phyloP scores from a whole-genome alignment of 2,797 vertebrate genomes.

The Rhinogobio ventralis region DNA sequence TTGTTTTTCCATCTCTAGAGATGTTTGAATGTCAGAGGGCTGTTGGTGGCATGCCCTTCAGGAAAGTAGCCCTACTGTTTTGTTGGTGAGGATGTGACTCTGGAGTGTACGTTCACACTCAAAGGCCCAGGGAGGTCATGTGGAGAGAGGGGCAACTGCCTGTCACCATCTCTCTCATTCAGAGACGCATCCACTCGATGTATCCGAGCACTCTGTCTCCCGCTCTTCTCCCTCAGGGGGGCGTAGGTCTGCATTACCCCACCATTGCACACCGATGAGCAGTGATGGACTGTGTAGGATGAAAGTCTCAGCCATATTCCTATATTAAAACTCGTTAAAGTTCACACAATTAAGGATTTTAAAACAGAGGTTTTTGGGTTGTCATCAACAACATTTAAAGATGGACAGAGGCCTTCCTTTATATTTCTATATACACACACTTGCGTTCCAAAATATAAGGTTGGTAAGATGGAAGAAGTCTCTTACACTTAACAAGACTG shows the following conservation, averaged over 20 bases:
- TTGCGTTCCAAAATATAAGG: neutral
- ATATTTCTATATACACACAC: neutral
- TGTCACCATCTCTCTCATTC: conserved; percentile 48
- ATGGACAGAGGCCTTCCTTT: neutral
- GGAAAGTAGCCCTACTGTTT: conserved; percentile 30
- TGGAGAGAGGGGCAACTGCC: conserved; percentile 64
- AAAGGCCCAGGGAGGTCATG: conserved; percentile 52
- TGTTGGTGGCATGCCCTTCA: conserved; percentile 39
- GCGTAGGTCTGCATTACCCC: conserved; percentile 51
- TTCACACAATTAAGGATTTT: neutral
- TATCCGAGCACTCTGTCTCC: conserved; percentile 21
- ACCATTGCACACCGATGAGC: conserved; percentile 55
- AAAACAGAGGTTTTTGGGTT: neutral
- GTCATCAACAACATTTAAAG: neutral
- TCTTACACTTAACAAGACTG: too few relatives aligned
- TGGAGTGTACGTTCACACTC: conserved; percentile 45
- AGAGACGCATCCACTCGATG: conserved; percentile 15
- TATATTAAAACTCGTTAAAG: conserved; percentile 18
- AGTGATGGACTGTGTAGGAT: conserved; percentile 38
- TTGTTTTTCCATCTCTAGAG: conserved; percentile 51
- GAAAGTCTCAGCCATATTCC: conserved; percentile 30
- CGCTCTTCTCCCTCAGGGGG: conserved; percentile 36
- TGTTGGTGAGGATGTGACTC: conserved; percentile 38
- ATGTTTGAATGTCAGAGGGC: conserved; percentile 60
- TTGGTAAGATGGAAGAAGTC: neutral